These are phyloP conservation scores for Rhagologus leucostigma DNA, from an alignment of 2,113 vertebrate genomes.

Conservation along the genomic window DNA sequence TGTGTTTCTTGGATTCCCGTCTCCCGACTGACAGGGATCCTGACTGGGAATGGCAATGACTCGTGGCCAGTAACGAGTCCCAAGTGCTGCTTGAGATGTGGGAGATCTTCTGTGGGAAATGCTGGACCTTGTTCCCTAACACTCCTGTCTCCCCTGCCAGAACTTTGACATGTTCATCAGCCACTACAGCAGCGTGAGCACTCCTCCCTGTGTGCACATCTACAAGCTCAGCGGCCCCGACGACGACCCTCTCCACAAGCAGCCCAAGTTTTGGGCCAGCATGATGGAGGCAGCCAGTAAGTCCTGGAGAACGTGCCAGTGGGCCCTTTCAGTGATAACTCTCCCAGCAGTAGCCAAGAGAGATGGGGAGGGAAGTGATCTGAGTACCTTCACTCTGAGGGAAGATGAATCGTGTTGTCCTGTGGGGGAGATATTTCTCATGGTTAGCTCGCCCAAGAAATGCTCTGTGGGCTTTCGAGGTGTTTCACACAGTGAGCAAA, in stretches of 20 bases:
- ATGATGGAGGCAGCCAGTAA: constrained; percentile 98
- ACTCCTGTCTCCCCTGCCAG: constrained; percentile 45
- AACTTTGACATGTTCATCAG: constrained; percentile 98
- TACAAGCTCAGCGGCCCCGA: constrained; percentile 88
- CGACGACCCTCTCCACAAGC: constrained; percentile 83
- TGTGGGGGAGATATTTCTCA: fast-evolving
- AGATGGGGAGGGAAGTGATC: neutral
- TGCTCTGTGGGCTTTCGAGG: neutral
- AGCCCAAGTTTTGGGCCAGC: constrained; percentile 94
- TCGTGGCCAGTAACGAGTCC: neutral
- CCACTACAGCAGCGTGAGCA: constrained; percentile 95
- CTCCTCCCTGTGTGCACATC: constrained; percentile 91
- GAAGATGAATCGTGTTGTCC: neutral
- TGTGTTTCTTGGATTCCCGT: neutral
- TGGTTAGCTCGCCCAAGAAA: neutral
- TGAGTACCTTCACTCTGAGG: neutral
- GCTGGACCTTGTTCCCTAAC: neutral
- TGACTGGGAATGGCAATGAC: neutral
- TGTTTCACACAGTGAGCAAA: neutral
- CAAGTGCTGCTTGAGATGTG: neutral
- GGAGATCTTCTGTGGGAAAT: neutral
- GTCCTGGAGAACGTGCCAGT: neutral
- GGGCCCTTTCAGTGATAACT: fast-evolving
- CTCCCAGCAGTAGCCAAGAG: fast-evolving
- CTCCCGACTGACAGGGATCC: neutral